These are phyloP conservation scores for Sminthurinus aureus DNA, from an alignment of 2,888 invertebrate species.

Conservation along the genomic window DNA sequence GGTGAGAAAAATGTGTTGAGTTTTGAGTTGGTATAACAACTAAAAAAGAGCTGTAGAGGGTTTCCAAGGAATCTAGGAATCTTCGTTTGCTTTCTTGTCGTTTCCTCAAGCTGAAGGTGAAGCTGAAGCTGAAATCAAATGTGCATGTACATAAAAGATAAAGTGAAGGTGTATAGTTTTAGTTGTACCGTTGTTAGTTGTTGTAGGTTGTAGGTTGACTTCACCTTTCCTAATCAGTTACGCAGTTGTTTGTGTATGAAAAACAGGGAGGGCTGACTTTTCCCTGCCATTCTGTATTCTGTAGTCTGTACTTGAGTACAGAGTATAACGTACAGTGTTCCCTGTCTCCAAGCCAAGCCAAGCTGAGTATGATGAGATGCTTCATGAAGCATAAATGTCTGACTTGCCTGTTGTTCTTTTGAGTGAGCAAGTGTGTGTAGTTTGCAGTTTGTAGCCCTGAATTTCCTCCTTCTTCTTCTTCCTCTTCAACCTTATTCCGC, in stretches of 20 bases:
- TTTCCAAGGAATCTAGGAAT: not conserved
- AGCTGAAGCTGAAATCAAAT: not conserved
- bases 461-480: constrained; percentile 10
- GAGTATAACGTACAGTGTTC: constrained; percentile 2
- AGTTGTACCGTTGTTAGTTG: not conserved
- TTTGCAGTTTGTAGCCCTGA: not conserved
- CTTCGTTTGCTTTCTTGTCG: not conserved
- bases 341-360: constrained; percentile 16
- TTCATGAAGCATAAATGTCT: constrained; percentile 46
- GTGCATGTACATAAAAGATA: not conserved
- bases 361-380: constrained; percentile 43
- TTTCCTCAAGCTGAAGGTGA: not conserved
- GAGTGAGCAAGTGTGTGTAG: not conserved
- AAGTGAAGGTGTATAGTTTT: no score
- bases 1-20: not conserved
- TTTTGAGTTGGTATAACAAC: not conserved
- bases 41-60: not conserved
- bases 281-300: not conserved
- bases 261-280: not conserved
- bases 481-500: not conserved
- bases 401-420: constrained; percentile 24
- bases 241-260: not conserved
- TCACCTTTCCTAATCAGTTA: not conserved
- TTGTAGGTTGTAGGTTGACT: not conserved
- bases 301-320: not conserved